A percentile compares a stretch with the other conserved stretches of the same genome.
These are phyloP conservation scores for Neodiprion virginianus DNA, from an alignment of 1,140 invertebrate species.

Conservation along the genomic window DNA sequence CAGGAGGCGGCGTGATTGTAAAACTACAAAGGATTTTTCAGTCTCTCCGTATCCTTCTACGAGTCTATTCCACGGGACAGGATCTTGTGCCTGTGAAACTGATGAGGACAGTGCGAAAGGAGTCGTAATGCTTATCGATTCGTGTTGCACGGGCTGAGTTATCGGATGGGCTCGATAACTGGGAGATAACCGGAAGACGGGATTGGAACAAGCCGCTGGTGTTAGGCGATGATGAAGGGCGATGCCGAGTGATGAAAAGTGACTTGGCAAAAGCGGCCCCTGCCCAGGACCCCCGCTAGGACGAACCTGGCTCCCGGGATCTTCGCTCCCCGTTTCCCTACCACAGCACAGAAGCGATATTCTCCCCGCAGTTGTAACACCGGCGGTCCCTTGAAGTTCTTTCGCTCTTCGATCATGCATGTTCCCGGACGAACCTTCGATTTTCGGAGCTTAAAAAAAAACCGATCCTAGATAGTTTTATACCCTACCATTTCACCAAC, in stretches of 20 bases:
- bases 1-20: too few relatives aligned
- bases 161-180: conserved; percentile 44
- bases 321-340: neutral
- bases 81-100: too few relatives aligned
- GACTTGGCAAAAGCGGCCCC: conserved; percentile 48
- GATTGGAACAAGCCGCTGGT: conserved; percentile 45
- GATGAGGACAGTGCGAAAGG: too few relatives aligned
- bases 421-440: too few relatives aligned
- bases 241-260: conserved; percentile 53
- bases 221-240: conserved; percentile 10
- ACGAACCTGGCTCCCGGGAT: neutral
- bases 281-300: conserved; percentile 17
- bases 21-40: too few relatives aligned
- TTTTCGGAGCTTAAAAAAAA: neutral
- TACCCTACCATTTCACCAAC: too few relatives aligned
- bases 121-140: too few relatives aligned
- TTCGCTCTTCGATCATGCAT: too few relatives aligned
- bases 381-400: neutral
- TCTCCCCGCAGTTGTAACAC: neutral
- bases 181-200: conserved; percentile 45
- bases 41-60: too few relatives aligned
- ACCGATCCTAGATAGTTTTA: too few relatives aligned
- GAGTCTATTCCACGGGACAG: too few relatives aligned
- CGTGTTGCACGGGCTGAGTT: neutral
- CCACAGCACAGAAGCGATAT: neutral